These are phyloP conservation scores for Salarias fasciatus DNA, from an alignment of 2,797 vertebrate genomes.

Conservation along the genomic window DNA sequence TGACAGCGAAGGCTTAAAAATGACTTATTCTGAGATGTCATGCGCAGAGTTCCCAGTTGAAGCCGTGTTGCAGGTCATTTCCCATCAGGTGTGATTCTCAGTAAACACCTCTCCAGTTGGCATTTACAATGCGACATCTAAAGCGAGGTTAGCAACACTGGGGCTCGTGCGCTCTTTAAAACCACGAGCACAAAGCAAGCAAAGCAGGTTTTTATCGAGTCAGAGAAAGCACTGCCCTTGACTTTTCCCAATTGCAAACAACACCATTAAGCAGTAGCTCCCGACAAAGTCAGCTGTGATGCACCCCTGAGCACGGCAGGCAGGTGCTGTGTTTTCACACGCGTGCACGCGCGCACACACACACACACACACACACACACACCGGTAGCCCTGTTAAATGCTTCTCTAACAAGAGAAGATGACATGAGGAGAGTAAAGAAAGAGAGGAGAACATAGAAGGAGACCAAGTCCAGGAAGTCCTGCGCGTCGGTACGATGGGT, in stretches of 20 bases:
- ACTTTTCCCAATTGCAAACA: too few species aligned
- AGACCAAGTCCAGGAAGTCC: neutral
- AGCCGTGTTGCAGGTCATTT: neutral
- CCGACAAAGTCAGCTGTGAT: too few species aligned
- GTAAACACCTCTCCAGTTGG: conserved; percentile 12
- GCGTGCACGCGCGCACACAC: conserved; percentile 2
- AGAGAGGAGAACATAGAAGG: neutral
- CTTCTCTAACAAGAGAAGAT: too few species aligned
- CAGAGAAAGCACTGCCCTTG: too few species aligned
- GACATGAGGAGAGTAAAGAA: neutral
- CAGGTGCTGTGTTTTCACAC: too few species aligned
- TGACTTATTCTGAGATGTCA: conserved; percentile 14
- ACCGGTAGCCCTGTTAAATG: too few species aligned
- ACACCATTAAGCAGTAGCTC: too few species aligned
- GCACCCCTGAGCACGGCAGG: too few species aligned
- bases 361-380: too few species aligned
- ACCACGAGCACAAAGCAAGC: conserved; percentile 28
- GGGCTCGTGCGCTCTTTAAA: conserved; percentile 38
- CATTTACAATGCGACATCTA: conserved; percentile 32
- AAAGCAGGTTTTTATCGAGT: conserved; percentile 50
- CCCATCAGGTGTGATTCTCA: conserved; percentile 18
- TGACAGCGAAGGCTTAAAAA: neutral
- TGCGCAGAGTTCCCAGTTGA: conserved; percentile 6
- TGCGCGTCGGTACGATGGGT: neutral
- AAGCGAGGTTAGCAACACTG: conserved; percentile 14